Conservation (phyloP, 2,797 vertebrate species). For the Labeo calbasu region DNA sequence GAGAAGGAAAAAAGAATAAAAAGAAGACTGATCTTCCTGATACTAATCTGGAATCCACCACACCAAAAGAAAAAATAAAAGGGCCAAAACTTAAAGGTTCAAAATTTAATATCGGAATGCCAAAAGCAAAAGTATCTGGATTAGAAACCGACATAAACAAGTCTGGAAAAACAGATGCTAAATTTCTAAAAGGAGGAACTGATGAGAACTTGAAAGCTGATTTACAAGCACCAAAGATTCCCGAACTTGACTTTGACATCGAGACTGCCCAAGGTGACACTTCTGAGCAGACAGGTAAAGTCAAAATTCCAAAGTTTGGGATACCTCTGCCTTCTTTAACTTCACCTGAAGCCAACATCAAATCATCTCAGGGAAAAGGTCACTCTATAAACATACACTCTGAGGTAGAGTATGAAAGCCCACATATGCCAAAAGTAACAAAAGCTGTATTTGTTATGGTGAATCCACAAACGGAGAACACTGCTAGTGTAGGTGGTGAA, state of each 20-base stretch:
- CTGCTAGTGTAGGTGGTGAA: conserved; percentile 49
- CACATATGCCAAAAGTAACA: conserved; percentile 77
- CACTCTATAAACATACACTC: conserved; percentile 52
- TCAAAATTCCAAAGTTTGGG: conserved; percentile 83
- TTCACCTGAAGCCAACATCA: conserved; percentile 68
- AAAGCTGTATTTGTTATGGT: conserved; percentile 78
- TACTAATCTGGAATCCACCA: conserved; percentile 58
- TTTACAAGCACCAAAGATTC: conserved; percentile 66
- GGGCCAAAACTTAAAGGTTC: conserved; percentile 74
- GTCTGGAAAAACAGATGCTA: conserved; percentile 61
- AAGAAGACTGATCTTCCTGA: conserved; percentile 71
- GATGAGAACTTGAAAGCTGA: conserved; percentile 18
- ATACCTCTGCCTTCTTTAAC: conserved; percentile 73
- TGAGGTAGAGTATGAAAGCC: conserved; percentile 72
- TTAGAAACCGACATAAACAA: conserved; percentile 59
- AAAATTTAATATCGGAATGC: conserved; percentile 76
- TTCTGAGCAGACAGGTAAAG: conserved; percentile 67
- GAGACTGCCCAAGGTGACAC: conserved; percentile 63
- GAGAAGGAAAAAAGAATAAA: conserved; percentile 64
- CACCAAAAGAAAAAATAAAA: conserved; percentile 64
- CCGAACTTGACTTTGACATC: conserved; percentile 78
- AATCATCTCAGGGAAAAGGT: conserved; percentile 44
- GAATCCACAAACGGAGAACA: conserved; percentile 68
- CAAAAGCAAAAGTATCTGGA: conserved; percentile 71
- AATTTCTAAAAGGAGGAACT: conserved; percentile 63